Evolutionary conservation across 2,888 invertebrate genomes (phyloP), one percentile per base, ranked within the genome.

Genomic region (Agrotis ipsilon): DNA sequence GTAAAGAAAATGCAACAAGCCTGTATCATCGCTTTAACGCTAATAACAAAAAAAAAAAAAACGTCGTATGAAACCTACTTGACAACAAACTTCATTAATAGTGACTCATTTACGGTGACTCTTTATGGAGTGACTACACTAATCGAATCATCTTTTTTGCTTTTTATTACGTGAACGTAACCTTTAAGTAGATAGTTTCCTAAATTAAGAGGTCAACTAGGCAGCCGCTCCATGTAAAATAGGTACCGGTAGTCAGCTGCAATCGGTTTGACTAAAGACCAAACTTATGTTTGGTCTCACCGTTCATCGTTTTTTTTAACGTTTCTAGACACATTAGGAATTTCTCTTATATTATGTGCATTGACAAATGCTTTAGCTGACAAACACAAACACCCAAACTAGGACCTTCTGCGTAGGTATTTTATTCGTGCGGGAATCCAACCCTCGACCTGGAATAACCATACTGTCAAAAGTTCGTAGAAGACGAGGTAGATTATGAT

Each of bases 91-190:
- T 70, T 68, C 67, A 69, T 67, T 51, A 68, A 27, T 43, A 7
- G 14, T 82, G 76, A 82, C n/a, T 79, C 76, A 82, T 32, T 19
- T 64, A 48, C 49, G 32, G 19, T 32, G 5, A n/a, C 2, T 13
- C 13, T 9, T 54, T 55, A 55, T n/a, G 55, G 11, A 6, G n/a
- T 55, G 5, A 32, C n/a, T 13, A n/a, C 7, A 55, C 5, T 27
- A 32, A 32, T 32, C 9, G 32, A 32, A 32, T 32, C 24, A 24
- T 52, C 51, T 2, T 24, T 52, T 52, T 7, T 7, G 7, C 19
- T 52, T 24, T n/a, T 16, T 24, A 51, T 52, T 18, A 13, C 24
- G 5, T 14, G 14, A 51, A 51, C 19, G 19, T 19, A 9, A 18
- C 27, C 0, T 54, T 27, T 18, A n/a, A 32, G 4, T 2, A 32